These are phyloP conservation scores for Alviniconcha marisindica DNA, from an alignment of 1,140 invertebrate genomes.

Conservation along the genomic window DNA sequence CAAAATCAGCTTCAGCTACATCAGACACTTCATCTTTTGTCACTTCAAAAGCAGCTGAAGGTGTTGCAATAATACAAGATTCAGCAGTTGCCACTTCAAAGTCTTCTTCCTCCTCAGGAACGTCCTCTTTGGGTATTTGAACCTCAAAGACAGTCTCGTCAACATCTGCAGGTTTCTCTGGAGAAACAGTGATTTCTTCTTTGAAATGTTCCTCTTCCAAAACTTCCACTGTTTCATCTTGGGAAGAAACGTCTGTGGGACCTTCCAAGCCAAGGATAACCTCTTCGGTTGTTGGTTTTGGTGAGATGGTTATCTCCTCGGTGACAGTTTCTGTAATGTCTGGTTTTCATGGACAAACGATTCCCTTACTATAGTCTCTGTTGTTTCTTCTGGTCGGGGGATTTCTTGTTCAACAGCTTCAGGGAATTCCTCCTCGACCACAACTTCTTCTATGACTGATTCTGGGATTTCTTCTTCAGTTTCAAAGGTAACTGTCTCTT, in stretches of 20 bases:
- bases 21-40: slow-evolving; percentile 6
- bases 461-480: slow-evolving; percentile 43
- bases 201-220: slow-evolving; percentile 25
- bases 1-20: slow-evolving; percentile 20
- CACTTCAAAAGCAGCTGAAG: slow-evolving; percentile 1
- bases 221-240: slow-evolving; percentile 48
- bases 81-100: slow-evolving; percentile 11
- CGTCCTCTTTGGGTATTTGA: too few species aligned
- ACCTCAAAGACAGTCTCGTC: too few species aligned
- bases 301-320: too few species aligned
- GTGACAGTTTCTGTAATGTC: slow-evolving; percentile 3
- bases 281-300: background rate
- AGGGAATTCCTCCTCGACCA: slow-evolving; percentile 36
- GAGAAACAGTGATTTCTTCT: slow-evolving; percentile 33
- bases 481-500: background rate
- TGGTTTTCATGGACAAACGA: slow-evolving; percentile 19
- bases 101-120: slow-evolving; percentile 15
- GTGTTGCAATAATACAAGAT: too few species aligned
- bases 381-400: too few species aligned
- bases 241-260: slow-evolving; percentile 42
- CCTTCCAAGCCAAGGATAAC: background rate
- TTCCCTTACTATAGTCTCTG: slow-evolving; percentile 23
- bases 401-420: slow-evolving; percentile 37
- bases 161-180: background rate
- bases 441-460: slow-evolving; percentile 50